Evolutionary conservation across 2,888 invertebrate genomes (phyloP).

Genomic region (Oeneis ivallda): DNA sequence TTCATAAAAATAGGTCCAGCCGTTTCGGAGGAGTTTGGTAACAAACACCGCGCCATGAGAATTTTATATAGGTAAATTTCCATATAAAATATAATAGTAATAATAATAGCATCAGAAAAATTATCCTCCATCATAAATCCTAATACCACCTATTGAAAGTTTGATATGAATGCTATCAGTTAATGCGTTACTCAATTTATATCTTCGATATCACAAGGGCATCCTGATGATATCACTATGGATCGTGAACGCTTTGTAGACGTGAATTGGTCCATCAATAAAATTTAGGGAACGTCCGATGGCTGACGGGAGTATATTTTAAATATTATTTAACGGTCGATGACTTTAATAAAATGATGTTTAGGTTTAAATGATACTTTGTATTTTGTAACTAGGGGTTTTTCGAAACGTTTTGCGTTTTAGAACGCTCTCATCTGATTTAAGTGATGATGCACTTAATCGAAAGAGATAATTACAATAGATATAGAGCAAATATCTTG

Average conservation of each 20-base stretch:
- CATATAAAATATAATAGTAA: neutral
- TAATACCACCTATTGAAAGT: constrained; percentile 20
- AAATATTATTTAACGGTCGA: constrained; percentile 7
- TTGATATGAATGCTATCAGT: constrained; percentile 31
- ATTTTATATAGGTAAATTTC: too few species aligned
- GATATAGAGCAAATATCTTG: too few species aligned
- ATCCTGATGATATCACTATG: constrained; percentile 33
- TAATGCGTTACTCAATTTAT: constrained; percentile 35
- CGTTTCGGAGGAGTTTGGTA: too few species aligned
- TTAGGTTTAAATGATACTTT: neutral
- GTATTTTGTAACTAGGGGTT: neutral
- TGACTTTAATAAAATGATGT: neutral
- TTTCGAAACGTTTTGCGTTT: neutral
- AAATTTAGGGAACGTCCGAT: constrained; percentile 46
- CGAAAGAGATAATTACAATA: too few species aligned
- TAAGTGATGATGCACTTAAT: too few species aligned
- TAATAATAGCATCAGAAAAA: neutral
- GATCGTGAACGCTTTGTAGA: constrained; percentile 34
- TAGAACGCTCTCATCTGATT: neutral
- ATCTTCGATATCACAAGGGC: constrained; percentile 45
- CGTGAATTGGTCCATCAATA: constrained; percentile 55
- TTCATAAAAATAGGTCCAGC: too few species aligned
- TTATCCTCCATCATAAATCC: constrained; percentile 8
- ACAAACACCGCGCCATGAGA: too few species aligned
- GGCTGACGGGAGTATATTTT: constrained; percentile 38